Evolutionary conservation across 2,113 vertebrate species (phyloP).

Genomic region (Dicrurus megarhynchus): DNA sequence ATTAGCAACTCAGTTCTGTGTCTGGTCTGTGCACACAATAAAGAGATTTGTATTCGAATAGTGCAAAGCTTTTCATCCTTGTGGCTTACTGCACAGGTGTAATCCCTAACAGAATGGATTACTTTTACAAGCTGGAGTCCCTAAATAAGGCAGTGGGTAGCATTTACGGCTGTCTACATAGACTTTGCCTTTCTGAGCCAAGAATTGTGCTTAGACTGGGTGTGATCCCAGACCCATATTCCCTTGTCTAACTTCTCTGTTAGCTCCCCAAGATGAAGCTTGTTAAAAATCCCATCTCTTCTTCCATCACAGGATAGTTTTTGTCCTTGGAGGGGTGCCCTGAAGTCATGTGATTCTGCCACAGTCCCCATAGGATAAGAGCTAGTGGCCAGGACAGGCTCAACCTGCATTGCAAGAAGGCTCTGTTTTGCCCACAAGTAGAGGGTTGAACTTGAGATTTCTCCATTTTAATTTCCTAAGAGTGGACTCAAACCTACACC

Average conservation of each 20-base stretch:
- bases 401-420: too few relatives aligned
- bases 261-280: not conserved
- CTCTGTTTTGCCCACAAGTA: not conserved
- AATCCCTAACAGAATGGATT: not conserved
- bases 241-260: not conserved
- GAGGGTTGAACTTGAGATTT: not conserved
- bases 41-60: constrained; percentile 7
- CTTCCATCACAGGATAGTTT: not conserved
- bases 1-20: constrained; percentile 3
- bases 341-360: not conserved
- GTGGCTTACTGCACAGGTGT: not conserved
- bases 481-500: not conserved
- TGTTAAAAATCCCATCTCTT: not conserved
- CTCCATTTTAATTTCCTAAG: not conserved
- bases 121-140: not conserved
- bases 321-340: not conserved
- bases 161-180: not conserved
- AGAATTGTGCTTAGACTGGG: not conserved
- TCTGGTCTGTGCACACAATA: constrained; percentile 19
- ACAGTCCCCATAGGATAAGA: not conserved
- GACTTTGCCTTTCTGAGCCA: not conserved
- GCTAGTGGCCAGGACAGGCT: not conserved
- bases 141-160: not conserved
- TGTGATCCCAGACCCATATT: not conserved
- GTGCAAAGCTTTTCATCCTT: constrained; percentile 27